Evolutionary conservation across 2,113 vertebrate genomes (phyloP).

Genomic region (Pipra filicauda): DNA sequence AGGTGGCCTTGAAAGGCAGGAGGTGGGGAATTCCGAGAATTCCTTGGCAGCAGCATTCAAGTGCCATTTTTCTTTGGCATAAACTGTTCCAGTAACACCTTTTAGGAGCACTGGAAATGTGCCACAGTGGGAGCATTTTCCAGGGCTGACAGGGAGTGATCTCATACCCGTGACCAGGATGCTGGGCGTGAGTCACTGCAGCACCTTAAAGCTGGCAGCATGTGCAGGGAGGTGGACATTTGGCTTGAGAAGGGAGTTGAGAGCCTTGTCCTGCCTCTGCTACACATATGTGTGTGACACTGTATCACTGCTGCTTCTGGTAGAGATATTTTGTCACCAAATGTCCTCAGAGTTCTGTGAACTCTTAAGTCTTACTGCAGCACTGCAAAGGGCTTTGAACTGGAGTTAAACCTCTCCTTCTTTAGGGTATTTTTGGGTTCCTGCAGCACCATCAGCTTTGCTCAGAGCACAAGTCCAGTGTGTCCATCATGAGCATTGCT

Average conservation of each 20-base stretch:
- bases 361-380: neutral
- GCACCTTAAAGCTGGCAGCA: neutral
- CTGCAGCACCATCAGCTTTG: neutral
- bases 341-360: neutral
- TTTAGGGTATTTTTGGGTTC: neutral
- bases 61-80: neutral
- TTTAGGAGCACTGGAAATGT: neutral
- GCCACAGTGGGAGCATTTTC: neutral
- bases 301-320: neutral
- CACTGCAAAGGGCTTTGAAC: neutral
- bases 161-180: neutral
- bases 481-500: neutral
- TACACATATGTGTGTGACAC: neutral
- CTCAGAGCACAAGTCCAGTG: neutral
- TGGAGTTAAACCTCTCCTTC: neutral
- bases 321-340: neutral
- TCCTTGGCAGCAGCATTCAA: neutral
- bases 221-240: neutral
- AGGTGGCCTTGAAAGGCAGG: neutral
- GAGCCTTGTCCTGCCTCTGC: neutral
- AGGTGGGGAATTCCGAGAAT: neutral
- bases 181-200: neutral
- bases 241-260: neutral
- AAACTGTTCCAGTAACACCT: neutral
- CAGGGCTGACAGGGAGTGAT: neutral